These are phyloP conservation scores for Nasonia longicornis DNA, from an alignment of 1,140 invertebrate genomes.

Conservation along the genomic window DNA sequence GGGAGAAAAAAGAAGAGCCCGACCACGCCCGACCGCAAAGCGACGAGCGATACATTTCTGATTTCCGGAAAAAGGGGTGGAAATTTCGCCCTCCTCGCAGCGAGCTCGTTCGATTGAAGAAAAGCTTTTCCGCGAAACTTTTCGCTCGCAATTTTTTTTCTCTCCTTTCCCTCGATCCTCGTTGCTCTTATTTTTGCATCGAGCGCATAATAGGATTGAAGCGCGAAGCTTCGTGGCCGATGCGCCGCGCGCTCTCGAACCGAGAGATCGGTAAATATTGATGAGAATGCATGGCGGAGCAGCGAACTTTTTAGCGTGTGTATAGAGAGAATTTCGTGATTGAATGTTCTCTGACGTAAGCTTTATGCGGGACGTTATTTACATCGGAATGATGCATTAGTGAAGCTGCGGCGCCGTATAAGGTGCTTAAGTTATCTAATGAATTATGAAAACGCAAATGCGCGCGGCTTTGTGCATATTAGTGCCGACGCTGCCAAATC, in stretches of 20 bases:
- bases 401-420: no score
- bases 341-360: background rate
- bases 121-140: background rate
- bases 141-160: background rate
- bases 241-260: background rate
- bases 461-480: background rate
- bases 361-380: no score
- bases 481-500: no score
- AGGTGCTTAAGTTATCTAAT: background rate
- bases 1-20: slow-evolving; percentile 14
- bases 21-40: slow-evolving; percentile 31
- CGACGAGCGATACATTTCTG: slow-evolving; percentile 36
- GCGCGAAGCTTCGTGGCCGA: background rate
- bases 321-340: background rate
- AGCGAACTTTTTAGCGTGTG: background rate
- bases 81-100: slow-evolving; percentile 11
- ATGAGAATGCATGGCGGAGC: background rate
- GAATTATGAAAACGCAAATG: background rate
- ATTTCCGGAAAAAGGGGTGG: slow-evolving; percentile 9
- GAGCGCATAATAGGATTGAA: background rate
- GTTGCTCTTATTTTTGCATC: background rate
- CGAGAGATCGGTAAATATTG: background rate
- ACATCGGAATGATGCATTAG: background rate
- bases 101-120: background rate
- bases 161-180: background rate